Percentiles rank a stretch among this genome's conserved stretches.
These are phyloP conservation scores for Mus spretus DNA, from an alignment of 2,797 vertebrate genomes.

Conservation along the genomic window DNA sequence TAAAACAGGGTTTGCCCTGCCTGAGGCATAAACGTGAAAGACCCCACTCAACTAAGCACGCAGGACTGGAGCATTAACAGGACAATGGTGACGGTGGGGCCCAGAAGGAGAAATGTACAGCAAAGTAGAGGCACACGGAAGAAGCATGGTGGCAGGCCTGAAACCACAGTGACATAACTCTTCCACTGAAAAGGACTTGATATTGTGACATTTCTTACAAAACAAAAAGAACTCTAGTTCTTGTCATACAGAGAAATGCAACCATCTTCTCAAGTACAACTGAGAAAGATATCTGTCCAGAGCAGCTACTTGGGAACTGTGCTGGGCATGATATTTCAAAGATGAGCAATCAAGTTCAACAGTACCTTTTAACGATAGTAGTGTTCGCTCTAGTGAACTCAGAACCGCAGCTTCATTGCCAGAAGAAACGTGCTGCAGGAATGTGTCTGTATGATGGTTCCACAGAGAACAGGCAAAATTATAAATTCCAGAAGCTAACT, in stretches of 20 bases:
- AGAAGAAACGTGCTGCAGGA: slow-evolving; percentile 94
- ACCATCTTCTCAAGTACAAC: background rate
- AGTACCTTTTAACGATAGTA: slow-evolving; percentile 97
- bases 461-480: slow-evolving; percentile 97
- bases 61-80: background rate
- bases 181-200: background rate
- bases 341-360: slow-evolving; percentile 28
- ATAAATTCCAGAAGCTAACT: slow-evolving; percentile 98
- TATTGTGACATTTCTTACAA: slow-evolving; percentile 21
- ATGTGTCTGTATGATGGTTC: slow-evolving; percentile 98
- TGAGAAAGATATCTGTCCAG: background rate
- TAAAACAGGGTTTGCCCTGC: background rate
- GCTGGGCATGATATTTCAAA: slow-evolving; percentile 33
- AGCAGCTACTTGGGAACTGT: background rate
- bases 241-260: slow-evolving; percentile 32
- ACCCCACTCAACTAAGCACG: background rate
- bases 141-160: background rate
- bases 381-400: slow-evolving; percentile 95
- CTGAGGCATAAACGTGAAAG: slow-evolving; percentile 3
- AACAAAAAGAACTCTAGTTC: slow-evolving; percentile 48
- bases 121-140: background rate
- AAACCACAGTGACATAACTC: background rate
- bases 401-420: slow-evolving; percentile 92
- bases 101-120: background rate
- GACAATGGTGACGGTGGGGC: background rate